A percentile compares a stretch with the other conserved stretches of the same genome.
phyloP scores from a whole-genome alignment of 2,113 vertebrate genomes.

The Tor tambroides region DNA sequence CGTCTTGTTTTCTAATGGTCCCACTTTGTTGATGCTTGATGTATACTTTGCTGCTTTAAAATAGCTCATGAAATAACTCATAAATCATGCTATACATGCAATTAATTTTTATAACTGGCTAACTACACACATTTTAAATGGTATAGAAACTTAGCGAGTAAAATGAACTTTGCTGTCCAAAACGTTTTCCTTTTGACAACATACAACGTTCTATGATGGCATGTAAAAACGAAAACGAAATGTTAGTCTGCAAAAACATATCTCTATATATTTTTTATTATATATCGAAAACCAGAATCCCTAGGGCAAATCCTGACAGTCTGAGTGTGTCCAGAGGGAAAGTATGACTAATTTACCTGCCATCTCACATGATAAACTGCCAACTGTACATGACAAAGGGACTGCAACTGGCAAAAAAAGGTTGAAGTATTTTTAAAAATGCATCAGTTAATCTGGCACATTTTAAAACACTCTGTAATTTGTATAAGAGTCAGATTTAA shows the following conservation, averaged over 20 bases:
- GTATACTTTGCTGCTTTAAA: background rate
- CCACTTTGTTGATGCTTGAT: background rate
- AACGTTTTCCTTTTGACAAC: background rate
- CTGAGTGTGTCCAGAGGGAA: conserved; percentile 12
- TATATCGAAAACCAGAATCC: background rate
- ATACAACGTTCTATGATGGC: background rate
- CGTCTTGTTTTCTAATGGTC: background rate
- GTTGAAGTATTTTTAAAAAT: background rate
- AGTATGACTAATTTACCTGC: conserved; percentile 45
- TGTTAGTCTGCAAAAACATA: background rate
- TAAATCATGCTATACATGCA: background rate
- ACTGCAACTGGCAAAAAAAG: background rate
- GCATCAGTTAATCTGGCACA: background rate
- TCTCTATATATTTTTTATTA: background rate
- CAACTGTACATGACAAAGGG: conserved; percentile 56
- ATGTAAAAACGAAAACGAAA: background rate
- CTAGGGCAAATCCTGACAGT: background rate
- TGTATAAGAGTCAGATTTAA: too few relatives aligned
- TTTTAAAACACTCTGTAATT: background rate
- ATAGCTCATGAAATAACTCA: background rate
- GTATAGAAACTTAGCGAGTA: too few relatives aligned
- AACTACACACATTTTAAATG: background rate
- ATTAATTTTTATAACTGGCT: background rate
- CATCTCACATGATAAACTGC: conserved; percentile 49
- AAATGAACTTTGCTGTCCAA: background rate